Evolutionary conservation across 2,113 vertebrate species (phyloP).

Genomic region (Leptodactylus fuscus): DNA sequence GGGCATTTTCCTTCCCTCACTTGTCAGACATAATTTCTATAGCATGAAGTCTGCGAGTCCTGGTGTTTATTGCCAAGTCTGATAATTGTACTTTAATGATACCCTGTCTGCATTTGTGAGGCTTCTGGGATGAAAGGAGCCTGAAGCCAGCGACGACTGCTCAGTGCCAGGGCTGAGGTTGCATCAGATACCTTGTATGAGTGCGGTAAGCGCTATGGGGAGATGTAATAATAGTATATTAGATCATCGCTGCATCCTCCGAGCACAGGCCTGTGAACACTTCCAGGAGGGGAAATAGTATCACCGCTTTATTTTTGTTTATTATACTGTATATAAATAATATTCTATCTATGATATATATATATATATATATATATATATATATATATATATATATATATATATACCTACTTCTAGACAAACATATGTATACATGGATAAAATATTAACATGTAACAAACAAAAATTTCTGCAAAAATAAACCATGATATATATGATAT

Average conservation of each 20-base stretch:
- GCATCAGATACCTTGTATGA: neutral
- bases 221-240: slow-evolving; percentile 10
- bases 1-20: neutral
- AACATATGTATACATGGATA: too few species aligned
- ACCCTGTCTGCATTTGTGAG: slow-evolving; percentile 1
- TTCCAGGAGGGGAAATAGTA: too few species aligned
- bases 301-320: too few species aligned
- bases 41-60: neutral
- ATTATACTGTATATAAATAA: too few species aligned
- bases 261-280: neutral
- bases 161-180: neutral
- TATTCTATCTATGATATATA: too few species aligned
- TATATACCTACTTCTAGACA: too few species aligned
- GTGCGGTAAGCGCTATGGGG: neutral
- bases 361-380: too few species aligned
- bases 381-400: too few species aligned
- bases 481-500: too few species aligned
- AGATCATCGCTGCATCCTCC: neutral
- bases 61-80: slow-evolving; percentile 9
- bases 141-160: neutral
- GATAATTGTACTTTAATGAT: slow-evolving; percentile 21
- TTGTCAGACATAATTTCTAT: slow-evolving; percentile 3
- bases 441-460: too few species aligned
- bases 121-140: slow-evolving; percentile 18
- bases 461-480: too few species aligned